Percentiles rank a stretch among this genome's conserved stretches.
Conservation (phyloP, 2,113 vertebrate genomes). For the Pantherophis guttatus region DNA sequence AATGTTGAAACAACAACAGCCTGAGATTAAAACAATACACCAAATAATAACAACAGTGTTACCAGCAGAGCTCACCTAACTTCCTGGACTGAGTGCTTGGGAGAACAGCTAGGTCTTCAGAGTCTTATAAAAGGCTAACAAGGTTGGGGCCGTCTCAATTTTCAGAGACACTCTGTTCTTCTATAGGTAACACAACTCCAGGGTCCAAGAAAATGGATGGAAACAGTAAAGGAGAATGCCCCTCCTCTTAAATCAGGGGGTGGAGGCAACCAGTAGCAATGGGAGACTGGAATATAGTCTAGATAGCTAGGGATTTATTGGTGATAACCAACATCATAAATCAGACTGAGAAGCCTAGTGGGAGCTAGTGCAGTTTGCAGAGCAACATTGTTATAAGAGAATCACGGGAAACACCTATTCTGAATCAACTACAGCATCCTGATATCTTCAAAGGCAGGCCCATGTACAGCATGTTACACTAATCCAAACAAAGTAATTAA, state of each 20-base stretch:
- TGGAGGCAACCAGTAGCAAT: neutral
- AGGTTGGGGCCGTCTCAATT: neutral
- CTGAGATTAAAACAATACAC: neutral
- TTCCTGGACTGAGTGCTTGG: neutral
- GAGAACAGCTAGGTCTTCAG: neutral
- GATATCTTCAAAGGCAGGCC: neutral
- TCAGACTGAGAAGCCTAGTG: neutral
- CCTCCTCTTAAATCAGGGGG: neutral
- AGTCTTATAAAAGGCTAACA: neutral
- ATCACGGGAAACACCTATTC: neutral
- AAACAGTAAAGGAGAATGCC: neutral
- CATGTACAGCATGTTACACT: neutral
- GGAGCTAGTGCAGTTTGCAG: neutral
- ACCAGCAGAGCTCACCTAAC: neutral
- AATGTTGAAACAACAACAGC: neutral
- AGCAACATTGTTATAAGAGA: neutral
- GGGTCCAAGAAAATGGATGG: neutral
- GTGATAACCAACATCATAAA: neutral
- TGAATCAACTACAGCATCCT: neutral
- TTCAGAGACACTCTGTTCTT: neutral
- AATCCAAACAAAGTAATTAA: neutral
- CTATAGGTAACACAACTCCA: neutral
- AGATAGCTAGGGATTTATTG: neutral
- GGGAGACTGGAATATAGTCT: neutral
- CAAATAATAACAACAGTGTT: neutral